A percentile compares a stretch with the other conserved stretches of the same genome.
These are phyloP conservation scores for Parnassius smintheus DNA, from an alignment of 2,888 invertebrate species.

Conservation along the genomic window DNA sequence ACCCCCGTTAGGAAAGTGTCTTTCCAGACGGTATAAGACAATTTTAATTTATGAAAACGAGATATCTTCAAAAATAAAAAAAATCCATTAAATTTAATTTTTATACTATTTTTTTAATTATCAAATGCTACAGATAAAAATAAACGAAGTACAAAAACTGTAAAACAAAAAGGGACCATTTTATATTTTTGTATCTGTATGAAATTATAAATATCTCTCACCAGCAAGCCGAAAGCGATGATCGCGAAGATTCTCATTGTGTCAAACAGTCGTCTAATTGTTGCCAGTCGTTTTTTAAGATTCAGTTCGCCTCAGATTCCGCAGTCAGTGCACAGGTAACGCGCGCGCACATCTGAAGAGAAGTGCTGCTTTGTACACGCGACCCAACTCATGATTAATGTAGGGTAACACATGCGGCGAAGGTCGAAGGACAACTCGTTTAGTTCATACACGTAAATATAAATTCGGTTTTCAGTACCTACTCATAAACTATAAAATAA, in stretches of 20 bases:
- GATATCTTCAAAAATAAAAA: too few species aligned
- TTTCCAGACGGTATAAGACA: too few species aligned
- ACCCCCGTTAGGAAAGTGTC: too few species aligned
- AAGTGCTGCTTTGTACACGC: conserved; percentile 29
- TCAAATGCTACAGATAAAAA: too few species aligned
- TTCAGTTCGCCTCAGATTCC: conserved; percentile 46
- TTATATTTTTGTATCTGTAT: too few species aligned
- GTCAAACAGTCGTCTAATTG: conserved; percentile 28
- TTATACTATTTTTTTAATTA: too few species aligned
- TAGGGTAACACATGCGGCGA: conserved; percentile 24
- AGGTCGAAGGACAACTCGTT: conserved; percentile 12
- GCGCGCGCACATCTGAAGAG: conserved; percentile 61
- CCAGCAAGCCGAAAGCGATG: conserved; percentile 21
- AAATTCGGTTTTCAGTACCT: neutral
- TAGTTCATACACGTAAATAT: neutral
- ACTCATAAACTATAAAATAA: too few species aligned
- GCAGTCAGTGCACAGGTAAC: conserved; percentile 53
- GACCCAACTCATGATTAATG: conserved; percentile 7
- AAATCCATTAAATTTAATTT: too few species aligned
- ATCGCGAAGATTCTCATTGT: conserved; percentile 23
- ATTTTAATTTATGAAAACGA: too few species aligned
- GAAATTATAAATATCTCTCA: conserved; percentile 11
- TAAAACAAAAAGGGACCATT: too few species aligned
- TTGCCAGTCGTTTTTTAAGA: conserved; percentile 38
- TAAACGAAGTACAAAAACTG: too few species aligned